Percentiles rank a stretch among this genome's conserved stretches.
Evolutionary conservation across 2,113 vertebrate genomes (phyloP).

Genomic region (Urocitellus parryii): DNA sequence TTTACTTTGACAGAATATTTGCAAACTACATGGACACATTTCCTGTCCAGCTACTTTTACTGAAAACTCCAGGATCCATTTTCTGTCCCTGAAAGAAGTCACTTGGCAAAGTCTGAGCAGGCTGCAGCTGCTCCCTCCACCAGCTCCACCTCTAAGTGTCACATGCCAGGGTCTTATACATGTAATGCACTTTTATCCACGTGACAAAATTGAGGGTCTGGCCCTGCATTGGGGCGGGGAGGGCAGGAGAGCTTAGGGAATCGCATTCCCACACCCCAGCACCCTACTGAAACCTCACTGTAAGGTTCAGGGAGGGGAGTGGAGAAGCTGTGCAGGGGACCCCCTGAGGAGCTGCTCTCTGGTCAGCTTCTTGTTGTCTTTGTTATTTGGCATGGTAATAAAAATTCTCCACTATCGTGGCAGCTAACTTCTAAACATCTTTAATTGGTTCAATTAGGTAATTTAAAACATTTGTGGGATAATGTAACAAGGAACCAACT

Average conservation of each 20-base stretch:
- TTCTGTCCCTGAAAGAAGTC: not conserved
- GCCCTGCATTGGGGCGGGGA: not conserved
- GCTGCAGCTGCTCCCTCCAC: constrained; percentile 74
- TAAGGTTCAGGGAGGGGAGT: too few species aligned
- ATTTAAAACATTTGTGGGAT: not conserved
- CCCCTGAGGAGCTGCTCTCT: not conserved
- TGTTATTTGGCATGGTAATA: not conserved
- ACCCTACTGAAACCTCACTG: too few species aligned
- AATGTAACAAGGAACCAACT: not conserved
- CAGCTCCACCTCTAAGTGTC: constrained; percentile 51
- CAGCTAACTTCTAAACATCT: not conserved
- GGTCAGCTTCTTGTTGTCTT: not conserved
- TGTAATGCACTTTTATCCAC: constrained; percentile 72
- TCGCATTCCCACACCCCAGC: not conserved
- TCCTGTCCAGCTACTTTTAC: constrained; percentile 26
- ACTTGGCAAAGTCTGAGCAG: not conserved
- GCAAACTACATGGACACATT: not conserved
- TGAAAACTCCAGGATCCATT: not conserved
- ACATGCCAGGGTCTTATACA: not conserved
- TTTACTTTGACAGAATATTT: constrained; percentile 1
- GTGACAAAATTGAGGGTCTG: not conserved
- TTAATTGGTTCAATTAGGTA: not conserved
- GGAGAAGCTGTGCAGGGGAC: too few species aligned
- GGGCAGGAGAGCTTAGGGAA: not conserved
- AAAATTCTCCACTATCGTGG: not conserved